These are phyloP conservation scores for Trissolcus basalis DNA, from an alignment of 1,140 invertebrate genomes.

Conservation along the genomic window DNA sequence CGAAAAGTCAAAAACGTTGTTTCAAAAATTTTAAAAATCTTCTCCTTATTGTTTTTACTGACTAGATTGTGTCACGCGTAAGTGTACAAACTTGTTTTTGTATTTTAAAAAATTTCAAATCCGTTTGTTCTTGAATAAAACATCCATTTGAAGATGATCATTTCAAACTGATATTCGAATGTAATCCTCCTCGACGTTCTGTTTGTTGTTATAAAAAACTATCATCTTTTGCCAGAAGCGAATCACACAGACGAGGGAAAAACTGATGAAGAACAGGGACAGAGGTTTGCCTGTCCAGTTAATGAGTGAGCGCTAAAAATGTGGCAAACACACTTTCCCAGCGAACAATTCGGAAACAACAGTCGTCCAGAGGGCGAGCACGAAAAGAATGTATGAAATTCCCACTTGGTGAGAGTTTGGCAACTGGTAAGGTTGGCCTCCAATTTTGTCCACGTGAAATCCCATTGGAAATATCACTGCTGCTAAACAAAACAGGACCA, in stretches of 20 bases:
- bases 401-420: conserved; percentile 97
- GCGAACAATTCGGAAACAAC: conserved; percentile 97
- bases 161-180: too few species aligned
- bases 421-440: conserved; percentile 95
- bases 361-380: conserved; percentile 95
- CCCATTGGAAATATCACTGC: conserved; percentile 97
- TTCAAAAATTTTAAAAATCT: too few species aligned
- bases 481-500: conserved; percentile 96
- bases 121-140: too few species aligned
- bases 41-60: too few species aligned
- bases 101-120: too few species aligned
- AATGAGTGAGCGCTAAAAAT: conserved; percentile 82
- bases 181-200: conserved; percentile 6
- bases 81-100: too few species aligned
- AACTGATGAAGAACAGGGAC: conserved; percentile 46
- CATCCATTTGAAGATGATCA: too few species aligned
- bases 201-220: conserved; percentile 4
- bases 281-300: conserved; percentile 31
- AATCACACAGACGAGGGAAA: conserved; percentile 43
- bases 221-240: conserved; percentile 22
- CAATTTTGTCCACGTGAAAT: conserved; percentile 96
- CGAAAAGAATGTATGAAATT: conserved; percentile 96
- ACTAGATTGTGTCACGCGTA: too few species aligned
- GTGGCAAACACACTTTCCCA: conserved; percentile 97
- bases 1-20: too few species aligned